Percentiles rank a stretch among this genome's conserved stretches.
Evolutionary conservation across 2,113 vertebrate species (phyloP).

Genomic region (zebrafish (Danio rerio)): DNA sequence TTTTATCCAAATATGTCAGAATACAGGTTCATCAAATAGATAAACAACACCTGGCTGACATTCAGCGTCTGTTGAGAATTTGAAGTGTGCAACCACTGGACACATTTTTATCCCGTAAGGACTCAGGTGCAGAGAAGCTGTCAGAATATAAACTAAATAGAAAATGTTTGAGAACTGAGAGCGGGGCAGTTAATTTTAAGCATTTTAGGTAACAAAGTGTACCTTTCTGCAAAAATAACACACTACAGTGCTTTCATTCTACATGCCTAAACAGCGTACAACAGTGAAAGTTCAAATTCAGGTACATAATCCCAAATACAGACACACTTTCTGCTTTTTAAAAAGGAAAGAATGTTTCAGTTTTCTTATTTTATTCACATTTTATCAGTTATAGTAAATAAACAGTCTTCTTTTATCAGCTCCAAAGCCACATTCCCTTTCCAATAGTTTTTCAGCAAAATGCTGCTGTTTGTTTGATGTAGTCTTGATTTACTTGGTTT

Average conservation of each 20-base stretch:
- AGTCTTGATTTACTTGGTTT: slow-evolving; percentile 17
- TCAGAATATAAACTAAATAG: neutral
- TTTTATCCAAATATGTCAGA: no score
- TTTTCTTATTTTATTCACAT: neutral
- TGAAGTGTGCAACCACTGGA: neutral
- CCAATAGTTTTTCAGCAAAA: slow-evolving; percentile 3
- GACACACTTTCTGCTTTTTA: neutral
- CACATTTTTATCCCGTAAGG: neutral
- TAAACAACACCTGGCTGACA: neutral
- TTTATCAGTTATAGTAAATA: neutral
- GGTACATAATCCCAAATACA: neutral
- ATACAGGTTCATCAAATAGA: neutral
- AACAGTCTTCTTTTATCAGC: neutral
- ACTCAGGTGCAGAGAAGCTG: neutral
- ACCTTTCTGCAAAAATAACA: neutral
- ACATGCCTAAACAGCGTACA: no score
- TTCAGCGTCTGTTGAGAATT: neutral
- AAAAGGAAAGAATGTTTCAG: neutral
- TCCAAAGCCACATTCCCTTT: slow-evolving; percentile 18
- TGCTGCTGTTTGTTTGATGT: slow-evolving; percentile 25
- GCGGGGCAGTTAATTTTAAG: neutral
- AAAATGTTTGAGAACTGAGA: neutral
- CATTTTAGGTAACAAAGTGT: neutral
- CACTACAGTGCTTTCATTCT: neutral
- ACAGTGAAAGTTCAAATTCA: slow-evolving; percentile 12